Percentiles rank a stretch among this genome's conserved stretches.
These are phyloP conservation scores for Semnornis frantzii DNA, from an alignment of 2,113 vertebrate species.

Conservation along the genomic window DNA sequence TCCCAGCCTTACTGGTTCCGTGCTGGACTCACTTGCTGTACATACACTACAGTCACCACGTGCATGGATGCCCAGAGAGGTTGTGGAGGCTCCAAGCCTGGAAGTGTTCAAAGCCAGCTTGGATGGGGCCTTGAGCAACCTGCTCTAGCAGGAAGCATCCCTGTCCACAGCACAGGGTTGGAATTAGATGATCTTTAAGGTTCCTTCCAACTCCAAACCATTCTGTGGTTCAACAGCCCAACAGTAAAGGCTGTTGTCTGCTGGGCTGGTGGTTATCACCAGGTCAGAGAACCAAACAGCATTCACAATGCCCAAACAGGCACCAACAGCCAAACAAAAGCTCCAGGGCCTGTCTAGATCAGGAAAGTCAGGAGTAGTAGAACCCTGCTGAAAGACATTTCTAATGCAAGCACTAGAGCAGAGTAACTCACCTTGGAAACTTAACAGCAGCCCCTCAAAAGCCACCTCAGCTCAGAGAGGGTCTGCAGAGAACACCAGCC, in stretches of 20 bases:
- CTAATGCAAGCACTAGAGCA: background rate
- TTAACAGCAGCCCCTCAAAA: background rate
- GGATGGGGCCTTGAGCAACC: too few relatives aligned
- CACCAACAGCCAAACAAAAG: accelerated
- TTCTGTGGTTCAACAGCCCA: background rate
- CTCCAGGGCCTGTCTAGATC: background rate
- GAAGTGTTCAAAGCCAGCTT: too few relatives aligned
- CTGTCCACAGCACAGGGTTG: too few relatives aligned
- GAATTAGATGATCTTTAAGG: too few relatives aligned
- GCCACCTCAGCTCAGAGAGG: background rate
- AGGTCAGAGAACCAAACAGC: accelerated
- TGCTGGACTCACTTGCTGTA: too few relatives aligned
- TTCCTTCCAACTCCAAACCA: too few relatives aligned
- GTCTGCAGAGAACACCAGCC: background rate
- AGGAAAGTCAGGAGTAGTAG: background rate
- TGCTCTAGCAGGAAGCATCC: too few relatives aligned
- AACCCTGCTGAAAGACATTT: background rate
- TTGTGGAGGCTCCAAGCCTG: too few relatives aligned
- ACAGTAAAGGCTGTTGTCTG: accelerated
- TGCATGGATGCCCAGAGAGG: too few relatives aligned
- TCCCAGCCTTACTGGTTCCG: too few relatives aligned
- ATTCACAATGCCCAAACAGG: accelerated
- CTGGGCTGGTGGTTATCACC: background rate
- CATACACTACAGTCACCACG: too few relatives aligned
- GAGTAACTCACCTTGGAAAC: background rate